A percentile compares a stretch with the other conserved stretches of the same genome.
These are phyloP conservation scores for Atherix ibis DNA, from an alignment of 2,888 invertebrate species.

Conservation along the genomic window DNA sequence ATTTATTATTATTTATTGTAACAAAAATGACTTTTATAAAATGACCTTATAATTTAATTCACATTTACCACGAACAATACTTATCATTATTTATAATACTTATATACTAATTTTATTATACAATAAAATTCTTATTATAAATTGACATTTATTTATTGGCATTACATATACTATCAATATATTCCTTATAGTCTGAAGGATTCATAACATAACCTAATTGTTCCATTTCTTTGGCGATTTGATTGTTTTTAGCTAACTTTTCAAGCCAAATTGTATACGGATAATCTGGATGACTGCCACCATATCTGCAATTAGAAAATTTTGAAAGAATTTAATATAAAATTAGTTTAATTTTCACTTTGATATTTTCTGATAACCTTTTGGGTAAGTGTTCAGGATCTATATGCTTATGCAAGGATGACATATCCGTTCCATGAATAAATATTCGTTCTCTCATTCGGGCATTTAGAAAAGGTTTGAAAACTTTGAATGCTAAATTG, in stretches of 20 bases:
- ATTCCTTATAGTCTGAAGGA: no score
- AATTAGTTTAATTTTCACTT: not conserved
- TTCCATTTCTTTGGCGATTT: conserved; percentile 45
- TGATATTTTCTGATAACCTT: conserved; percentile 18
- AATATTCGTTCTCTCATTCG: conserved; percentile 45
- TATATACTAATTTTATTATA: no score
- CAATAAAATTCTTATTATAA: no score
- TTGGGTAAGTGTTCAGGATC: conserved; percentile 53
- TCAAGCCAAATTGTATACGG: conserved; percentile 61
- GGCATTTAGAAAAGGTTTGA: conserved; percentile 57
- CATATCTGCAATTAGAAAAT: conserved; percentile 20
- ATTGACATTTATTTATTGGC: no score
- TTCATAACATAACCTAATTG: conserved; percentile 45
- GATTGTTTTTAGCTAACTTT: conserved; percentile 39
- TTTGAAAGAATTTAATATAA: conserved; percentile 1
- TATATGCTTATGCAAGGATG: conserved; percentile 58
- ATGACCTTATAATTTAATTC: no score
- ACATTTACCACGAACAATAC: no score
- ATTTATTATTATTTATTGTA: no score
- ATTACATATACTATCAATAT: no score
- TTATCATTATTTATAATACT: no score
- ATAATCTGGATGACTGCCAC: conserved; percentile 46
- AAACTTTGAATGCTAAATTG: conserved; percentile 59
- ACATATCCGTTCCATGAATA: conserved; percentile 51
- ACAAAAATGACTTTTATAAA: no score